These are phyloP conservation scores for Drosophila aldrichi DNA, from an alignment of 2,888 invertebrate species.

Conservation along the genomic window DNA sequence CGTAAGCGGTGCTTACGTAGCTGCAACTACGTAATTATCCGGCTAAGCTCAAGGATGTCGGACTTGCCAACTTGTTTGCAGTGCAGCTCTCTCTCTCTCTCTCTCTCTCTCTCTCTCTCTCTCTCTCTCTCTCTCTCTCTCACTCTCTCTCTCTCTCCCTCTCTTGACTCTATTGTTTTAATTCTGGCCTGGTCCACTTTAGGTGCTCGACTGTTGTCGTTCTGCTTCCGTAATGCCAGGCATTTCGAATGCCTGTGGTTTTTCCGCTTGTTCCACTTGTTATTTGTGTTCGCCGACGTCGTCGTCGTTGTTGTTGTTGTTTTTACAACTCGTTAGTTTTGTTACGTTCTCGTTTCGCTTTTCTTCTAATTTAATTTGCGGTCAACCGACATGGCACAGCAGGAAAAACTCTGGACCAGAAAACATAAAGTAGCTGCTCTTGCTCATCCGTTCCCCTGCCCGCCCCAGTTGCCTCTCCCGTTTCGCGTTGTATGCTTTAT, in stretches of 20 bases:
- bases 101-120: too few relatives aligned
- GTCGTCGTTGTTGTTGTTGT: slow-evolving; percentile 1
- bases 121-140: too few relatives aligned
- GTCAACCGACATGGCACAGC: slow-evolving; percentile 72
- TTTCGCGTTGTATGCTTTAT: slow-evolving; percentile 12
- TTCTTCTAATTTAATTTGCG: slow-evolving; percentile 79
- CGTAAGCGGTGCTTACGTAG: slow-evolving; percentile 54
- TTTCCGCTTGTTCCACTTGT: slow-evolving; percentile 30
- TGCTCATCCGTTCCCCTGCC: slow-evolving; percentile 3
- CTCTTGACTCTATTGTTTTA: slow-evolving; percentile 46
- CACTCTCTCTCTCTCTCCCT: too few relatives aligned
- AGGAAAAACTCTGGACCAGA: slow-evolving; percentile 34
- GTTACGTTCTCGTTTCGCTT: slow-evolving; percentile 58
- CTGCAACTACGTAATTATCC: slow-evolving; percentile 70
- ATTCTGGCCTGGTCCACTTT: slow-evolving; percentile 63
- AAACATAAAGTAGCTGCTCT: slow-evolving; percentile 58
- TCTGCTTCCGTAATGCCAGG: slow-evolving; percentile 49
- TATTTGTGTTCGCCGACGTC: slow-evolving; percentile 5
- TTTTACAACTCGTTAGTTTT: slow-evolving; percentile 65
- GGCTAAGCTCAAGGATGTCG: slow-evolving; percentile 55
- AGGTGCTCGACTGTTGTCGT: slow-evolving; percentile 35
- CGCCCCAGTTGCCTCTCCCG: neutral
- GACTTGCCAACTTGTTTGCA: slow-evolving; percentile 64
- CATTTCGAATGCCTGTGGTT: slow-evolving; percentile 41
- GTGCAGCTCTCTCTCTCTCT: slow-evolving; percentile 13